Percentiles rank a stretch among this genome's conserved stretches.
Conservation (phyloP, 2,888 invertebrate genomes). For the Lacanobia wlatinum region DNA sequence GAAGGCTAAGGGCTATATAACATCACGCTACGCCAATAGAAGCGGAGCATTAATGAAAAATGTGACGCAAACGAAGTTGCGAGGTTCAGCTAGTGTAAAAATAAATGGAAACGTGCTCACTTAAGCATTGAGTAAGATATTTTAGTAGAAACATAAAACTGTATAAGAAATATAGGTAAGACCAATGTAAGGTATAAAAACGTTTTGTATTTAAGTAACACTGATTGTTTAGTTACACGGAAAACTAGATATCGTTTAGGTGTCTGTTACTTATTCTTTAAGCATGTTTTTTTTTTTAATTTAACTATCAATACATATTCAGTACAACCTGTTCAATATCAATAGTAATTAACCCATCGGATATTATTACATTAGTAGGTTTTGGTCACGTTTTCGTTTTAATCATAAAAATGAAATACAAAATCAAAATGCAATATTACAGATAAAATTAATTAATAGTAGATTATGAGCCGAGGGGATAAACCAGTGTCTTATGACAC, state of each 20-base stretch:
- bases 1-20: too few species aligned
- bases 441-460: constrained; percentile 12
- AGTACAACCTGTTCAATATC: neutral
- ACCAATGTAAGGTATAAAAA: constrained; percentile 25
- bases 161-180: constrained; percentile 18
- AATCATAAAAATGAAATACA: constrained; percentile 18
- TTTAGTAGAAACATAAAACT: constrained; percentile 33
- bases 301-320: neutral
- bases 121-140: constrained; percentile 53
- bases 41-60: too few species aligned
- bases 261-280: neutral
- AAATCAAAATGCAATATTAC: neutral
- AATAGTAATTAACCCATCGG: neutral
- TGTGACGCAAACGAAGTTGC: too few species aligned
- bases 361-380: neutral
- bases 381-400: constrained; percentile 33
- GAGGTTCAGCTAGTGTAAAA: constrained; percentile 17
- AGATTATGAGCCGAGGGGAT: too few species aligned
- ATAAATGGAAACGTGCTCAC: constrained; percentile 57
- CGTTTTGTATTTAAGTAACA: constrained; percentile 24
- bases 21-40: too few species aligned
- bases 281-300: neutral
- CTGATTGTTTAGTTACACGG: neutral
- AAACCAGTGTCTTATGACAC: too few species aligned
- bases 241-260: constrained; percentile 4